Evolutionary conservation across 1,140 invertebrate species (phyloP).

Genomic region (Anthonomus grandis): DNA sequence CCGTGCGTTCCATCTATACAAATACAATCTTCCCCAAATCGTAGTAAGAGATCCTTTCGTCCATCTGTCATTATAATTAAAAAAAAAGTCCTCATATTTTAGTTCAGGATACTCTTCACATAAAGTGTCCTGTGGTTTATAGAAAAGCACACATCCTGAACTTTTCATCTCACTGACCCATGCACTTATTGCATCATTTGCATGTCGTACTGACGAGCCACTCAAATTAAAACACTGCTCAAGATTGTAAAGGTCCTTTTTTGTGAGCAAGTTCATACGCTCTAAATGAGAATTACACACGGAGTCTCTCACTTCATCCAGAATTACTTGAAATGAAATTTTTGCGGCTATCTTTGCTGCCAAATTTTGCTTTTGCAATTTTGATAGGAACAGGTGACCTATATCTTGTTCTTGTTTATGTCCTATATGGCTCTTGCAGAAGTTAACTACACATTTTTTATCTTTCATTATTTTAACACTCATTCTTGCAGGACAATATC

Average conservation of each 20-base stretch:
- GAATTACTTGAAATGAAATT: conserved; percentile 10
- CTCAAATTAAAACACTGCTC: conserved; percentile 2
- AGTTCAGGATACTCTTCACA: conserved; percentile 5
- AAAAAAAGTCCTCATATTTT: conserved; percentile 13
- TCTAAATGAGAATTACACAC: neutral
- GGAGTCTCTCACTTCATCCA: conserved; percentile 13
- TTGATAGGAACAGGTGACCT: conserved; percentile 3
- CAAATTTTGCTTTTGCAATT: neutral
- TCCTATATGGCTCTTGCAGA: conserved; percentile 19
- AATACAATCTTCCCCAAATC: too few relatives aligned
- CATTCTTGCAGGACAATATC: conserved; percentile 19
- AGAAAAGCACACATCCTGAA: conserved; percentile 10
- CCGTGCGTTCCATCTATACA: conserved; percentile 27
- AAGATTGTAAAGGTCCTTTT: conserved; percentile 27
- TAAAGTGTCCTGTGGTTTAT: conserved; percentile 15
- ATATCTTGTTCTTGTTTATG: conserved; percentile 17
- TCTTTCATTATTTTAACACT: conserved; percentile 4
- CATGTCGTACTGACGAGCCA: neutral
- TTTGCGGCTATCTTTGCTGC: conserved; percentile 6
- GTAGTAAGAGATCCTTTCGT: too few relatives aligned
- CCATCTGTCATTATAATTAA: conserved; percentile 15
- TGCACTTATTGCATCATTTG: conserved; percentile 7
- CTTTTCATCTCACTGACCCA: conserved; percentile 8
- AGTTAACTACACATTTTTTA: conserved; percentile 11
- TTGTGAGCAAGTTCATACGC: conserved; percentile 19